Evolutionary conservation across 2,113 vertebrate species (phyloP).

Genomic region (Anser brachyrhynchus): DNA sequence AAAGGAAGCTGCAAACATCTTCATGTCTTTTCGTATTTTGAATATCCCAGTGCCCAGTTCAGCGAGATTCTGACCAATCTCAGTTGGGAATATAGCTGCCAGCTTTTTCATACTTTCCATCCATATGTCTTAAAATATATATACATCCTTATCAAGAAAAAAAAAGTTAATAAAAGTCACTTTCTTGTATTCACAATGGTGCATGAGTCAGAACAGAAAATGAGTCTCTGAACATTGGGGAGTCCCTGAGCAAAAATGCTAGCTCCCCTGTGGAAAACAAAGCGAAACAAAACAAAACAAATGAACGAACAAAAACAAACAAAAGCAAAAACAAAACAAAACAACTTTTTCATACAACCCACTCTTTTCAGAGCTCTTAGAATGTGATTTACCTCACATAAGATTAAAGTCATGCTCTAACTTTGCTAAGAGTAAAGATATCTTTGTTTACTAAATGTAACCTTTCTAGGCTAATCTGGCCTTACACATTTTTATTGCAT

Average conservation of each 20-base stretch:
- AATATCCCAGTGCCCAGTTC: not conserved
- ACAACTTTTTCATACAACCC: not conserved
- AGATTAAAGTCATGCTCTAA: not conserved
- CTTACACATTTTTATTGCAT: not conserved
- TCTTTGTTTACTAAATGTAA: not conserved
- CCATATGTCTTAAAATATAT: not conserved
- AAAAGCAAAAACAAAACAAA: too few species aligned
- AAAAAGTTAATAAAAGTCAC: not conserved
- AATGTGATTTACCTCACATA: not conserved
- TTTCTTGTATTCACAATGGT: not conserved
- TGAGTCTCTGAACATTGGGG: not conserved
- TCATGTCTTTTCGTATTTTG: not conserved
- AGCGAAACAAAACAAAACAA: not conserved
- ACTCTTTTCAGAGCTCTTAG: not conserved
- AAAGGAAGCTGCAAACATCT: not conserved
- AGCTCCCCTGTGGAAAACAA: not conserved
- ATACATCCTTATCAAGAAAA: rapidly evolving
- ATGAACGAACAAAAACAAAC: too few species aligned
- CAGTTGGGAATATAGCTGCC: not conserved
- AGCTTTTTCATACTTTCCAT: not conserved
- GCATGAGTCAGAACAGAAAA: not conserved
- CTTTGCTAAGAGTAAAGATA: not conserved
- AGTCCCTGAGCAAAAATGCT: not conserved
- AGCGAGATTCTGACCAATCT: not conserved
- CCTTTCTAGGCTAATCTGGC: not conserved